Conservation (phyloP, 2,797 vertebrate genomes). For the Smutsia gigantea region DNA sequence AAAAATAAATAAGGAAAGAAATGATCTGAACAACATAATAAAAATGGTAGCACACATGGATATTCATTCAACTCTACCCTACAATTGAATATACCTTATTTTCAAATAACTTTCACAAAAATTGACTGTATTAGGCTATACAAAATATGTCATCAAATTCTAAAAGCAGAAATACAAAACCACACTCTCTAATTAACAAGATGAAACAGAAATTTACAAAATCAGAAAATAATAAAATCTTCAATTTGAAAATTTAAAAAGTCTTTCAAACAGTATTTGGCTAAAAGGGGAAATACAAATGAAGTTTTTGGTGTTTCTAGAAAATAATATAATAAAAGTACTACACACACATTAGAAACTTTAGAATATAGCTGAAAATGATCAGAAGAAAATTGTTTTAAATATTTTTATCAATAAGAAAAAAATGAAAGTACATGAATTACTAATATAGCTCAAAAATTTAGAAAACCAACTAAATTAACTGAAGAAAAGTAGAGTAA, state of each 20-base stretch:
- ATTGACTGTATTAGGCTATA: neutral
- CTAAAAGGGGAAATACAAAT: neutral
- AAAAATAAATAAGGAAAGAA: constrained; percentile 45
- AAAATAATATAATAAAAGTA: constrained; percentile 32
- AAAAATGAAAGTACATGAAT: constrained; percentile 17
- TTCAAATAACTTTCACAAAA: constrained; percentile 40
- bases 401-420: constrained; percentile 5
- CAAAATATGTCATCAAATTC: constrained; percentile 12
- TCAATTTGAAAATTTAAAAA: constrained; percentile 20
- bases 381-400: constrained; percentile 41
- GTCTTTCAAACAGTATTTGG: constrained; percentile 31
- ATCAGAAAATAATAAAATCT: constrained; percentile 36
- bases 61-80: constrained; percentile 27
- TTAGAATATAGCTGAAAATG: neutral
- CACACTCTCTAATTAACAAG: constrained; percentile 33
- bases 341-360: neutral
- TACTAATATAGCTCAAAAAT: constrained; percentile 33
- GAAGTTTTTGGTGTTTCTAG: neutral
- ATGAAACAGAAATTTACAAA: constrained; percentile 43
- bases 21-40: neutral
- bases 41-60: constrained; percentile 25
- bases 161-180: constrained; percentile 31
- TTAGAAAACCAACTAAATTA: constrained; percentile 24
- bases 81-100: neutral
- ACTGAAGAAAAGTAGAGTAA: neutral